Evolutionary conservation across 2,797 vertebrate species (phyloP).

Genomic region (Thripadectes ignobilis): DNA sequence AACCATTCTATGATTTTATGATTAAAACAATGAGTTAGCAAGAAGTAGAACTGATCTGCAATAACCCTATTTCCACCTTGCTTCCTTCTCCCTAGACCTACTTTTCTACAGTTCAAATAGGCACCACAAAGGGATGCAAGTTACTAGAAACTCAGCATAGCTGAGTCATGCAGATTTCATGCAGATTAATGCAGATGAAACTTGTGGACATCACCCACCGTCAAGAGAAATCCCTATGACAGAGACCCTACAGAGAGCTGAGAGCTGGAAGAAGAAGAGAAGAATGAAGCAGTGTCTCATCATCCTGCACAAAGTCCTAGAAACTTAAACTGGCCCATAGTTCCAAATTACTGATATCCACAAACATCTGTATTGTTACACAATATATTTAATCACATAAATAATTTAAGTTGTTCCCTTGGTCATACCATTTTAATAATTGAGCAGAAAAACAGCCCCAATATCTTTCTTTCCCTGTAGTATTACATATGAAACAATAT

Average conservation of each 20-base stretch:
- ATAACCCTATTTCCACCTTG: not conserved
- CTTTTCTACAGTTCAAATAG: not conserved
- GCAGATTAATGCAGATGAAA: not conserved
- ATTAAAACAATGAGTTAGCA: not conserved
- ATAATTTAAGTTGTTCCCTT: not conserved
- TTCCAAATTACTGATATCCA: not conserved
- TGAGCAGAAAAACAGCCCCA: not conserved
- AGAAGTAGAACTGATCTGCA: not conserved
- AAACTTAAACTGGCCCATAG: not conserved
- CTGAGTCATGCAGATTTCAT: not conserved
- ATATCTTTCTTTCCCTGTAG: not conserved
- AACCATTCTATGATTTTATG: not conserved
- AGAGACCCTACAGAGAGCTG: not conserved
- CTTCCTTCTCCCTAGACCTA: not conserved
- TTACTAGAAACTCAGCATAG: not conserved
- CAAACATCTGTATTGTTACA: not conserved
- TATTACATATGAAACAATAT: conserved; percentile 22
- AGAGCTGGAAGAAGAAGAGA: not conserved
- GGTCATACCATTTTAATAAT: not conserved
- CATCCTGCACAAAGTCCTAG: not conserved
- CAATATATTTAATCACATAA: not conserved
- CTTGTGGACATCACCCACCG: not conserved
- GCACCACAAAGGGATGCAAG: not conserved
- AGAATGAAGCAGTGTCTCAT: not conserved
- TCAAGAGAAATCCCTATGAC: not conserved